These are phyloP conservation scores for Oeneis ivallda DNA, from an alignment of 2,888 invertebrate species.

Conservation along the genomic window DNA sequence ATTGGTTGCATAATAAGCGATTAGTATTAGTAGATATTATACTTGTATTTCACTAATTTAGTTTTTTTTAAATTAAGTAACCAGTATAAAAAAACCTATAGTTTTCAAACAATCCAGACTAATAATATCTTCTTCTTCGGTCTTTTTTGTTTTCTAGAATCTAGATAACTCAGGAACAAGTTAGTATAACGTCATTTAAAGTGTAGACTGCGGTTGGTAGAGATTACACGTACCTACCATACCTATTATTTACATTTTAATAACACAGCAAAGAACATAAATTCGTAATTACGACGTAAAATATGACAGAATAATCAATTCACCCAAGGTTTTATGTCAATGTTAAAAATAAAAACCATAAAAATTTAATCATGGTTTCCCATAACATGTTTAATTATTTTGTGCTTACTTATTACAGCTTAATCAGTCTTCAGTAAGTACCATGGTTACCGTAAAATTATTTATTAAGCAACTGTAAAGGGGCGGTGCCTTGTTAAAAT, in stretches of 20 bases:
- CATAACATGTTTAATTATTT: slow-evolving; percentile 31
- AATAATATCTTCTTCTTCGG: no score
- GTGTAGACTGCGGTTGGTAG: no score
- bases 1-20: no score
- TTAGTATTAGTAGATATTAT: no score
- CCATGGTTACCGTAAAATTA: slow-evolving; percentile 18
- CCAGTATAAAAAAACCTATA: no score
- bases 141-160: no score
- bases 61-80: no score
- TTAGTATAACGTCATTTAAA: no score
- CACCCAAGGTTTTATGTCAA: slow-evolving; percentile 6
- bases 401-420: slow-evolving; percentile 21
- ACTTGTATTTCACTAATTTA: no score
- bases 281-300: slow-evolving; percentile 7
- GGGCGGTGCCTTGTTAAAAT: slow-evolving; percentile 27
- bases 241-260: slow-evolving; percentile 5
- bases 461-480: slow-evolving; percentile 31
- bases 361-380: slow-evolving; percentile 20
- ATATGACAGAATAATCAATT: slow-evolving; percentile 20
- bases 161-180: no score
- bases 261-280: slow-evolving; percentile 8
- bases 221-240: no score
- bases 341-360: slow-evolving; percentile 19
- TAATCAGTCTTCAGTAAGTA: slow-evolving; percentile 21
- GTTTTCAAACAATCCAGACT: no score